Evolutionary conservation across 2,797 vertebrate genomes (phyloP), one percentile per base, ranked within the genome.

Genomic region (Heterohyrax brucei): DNA sequence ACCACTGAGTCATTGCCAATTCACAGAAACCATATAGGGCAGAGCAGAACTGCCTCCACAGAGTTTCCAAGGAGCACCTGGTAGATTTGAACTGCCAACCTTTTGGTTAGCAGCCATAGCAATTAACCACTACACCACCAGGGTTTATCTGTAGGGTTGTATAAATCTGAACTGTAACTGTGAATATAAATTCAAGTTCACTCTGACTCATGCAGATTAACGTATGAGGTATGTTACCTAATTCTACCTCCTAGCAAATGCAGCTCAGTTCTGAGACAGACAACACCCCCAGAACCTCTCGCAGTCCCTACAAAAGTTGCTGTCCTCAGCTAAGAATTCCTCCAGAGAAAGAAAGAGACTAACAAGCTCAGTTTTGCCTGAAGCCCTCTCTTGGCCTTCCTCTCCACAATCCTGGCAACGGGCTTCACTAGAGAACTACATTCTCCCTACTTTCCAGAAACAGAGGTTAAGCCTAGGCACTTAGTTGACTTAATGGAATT

Each of bases 351-450:
- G 44, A 88, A 33, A 95, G 1, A 76, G 1, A 78, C 26, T 53
- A 76, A 78, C 30, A 93, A 80, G 46, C 53, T 84, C 33, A 91
- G 28, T 78, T 93, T 95, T 86, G 66, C 92, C 79, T 68, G 33
- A 95, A 91, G 62, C 8, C 10, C 28, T 68, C 14, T 64, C 50
- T 87, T 61, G 19, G 61, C 9, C 44, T 16, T 10, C 79, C 68
- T 50, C n/a, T 83, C 66, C 59, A 85, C 5, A 66, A 1, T 33
- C 62, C 48, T 22, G 13, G 68, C 84, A 73, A 50, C 39, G 26
- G 81, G 16, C 7, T 91, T 70, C 78, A 81, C 24, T 50, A 94
- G 70, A 30, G 70, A 26, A 83, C 3, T 39, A 28, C 28, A 80
- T 88, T 88, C 16, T 80, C 46, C 12, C 28, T 4, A 72, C 53